Base-by-base conservation (phyloP, 30 jellyfish, hydroid and myxozoan species). In the Aurelia sp. region DNA sequence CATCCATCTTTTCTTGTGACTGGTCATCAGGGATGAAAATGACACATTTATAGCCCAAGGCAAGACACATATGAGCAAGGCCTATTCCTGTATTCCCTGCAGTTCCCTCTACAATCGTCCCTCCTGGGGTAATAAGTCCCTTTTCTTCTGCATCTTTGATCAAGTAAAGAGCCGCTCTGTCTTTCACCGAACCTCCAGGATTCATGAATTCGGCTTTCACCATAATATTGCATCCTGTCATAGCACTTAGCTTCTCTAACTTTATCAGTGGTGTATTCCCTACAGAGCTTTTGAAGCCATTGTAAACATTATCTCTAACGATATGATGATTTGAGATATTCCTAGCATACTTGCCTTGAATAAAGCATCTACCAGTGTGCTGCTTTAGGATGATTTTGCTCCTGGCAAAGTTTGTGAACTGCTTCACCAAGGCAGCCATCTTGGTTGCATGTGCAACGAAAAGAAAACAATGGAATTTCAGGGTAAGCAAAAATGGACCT, bases 21-120 rank as follows among this genome's bases (percentile, higher is more conserved):
- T 87, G 97, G 82, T 92, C 98, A 81, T 92, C 97, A 22, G 98
- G 98, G 8, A 88, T 87, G 74, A 57, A 87, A 48, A 92, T 88
- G 59, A 92, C 97, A 82, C 97, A 92, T 78, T 92, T 92, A 83
- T 87, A 87, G 7, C 97, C 98, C 40, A 86, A 71, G 18, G 98
- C 90, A 20, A 91, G 80, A 66, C 98, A 91, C 94, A 91, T 82
- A 71, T 91, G 98, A 4, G 98, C 98, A n/a, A 91, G 82, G 22
- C 98, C 98, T 11, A 91, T 91, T 21, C 98, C 98, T 20, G 98
- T 91, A 80, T 91, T 91, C 16, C 98, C 98, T 16, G 98, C 98
- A 13, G 98, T 91, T 27, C 98, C 98, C 80, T 91, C 98, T 8
- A 91, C 98, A 5, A 91, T 76, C 9, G 98, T 91, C 33, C 98